These are phyloP conservation scores for Brachyptera risi DNA, from an alignment of 2,888 invertebrate species.

Conservation along the genomic window DNA sequence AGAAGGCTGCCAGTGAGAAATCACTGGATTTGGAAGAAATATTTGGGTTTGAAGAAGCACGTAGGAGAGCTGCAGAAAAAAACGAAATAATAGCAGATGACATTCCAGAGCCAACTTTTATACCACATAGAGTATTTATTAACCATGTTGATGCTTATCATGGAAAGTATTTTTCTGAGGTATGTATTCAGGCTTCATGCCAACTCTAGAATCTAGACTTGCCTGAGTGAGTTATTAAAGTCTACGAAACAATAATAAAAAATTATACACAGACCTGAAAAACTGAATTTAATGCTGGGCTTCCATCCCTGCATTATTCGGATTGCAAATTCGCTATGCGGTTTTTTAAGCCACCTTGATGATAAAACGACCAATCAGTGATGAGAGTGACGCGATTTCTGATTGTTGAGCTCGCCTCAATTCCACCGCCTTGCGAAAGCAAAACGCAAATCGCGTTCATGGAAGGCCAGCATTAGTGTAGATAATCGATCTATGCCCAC, in stretches of 20 bases:
- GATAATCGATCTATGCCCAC: too few relatives aligned
- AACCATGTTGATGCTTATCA: constrained; percentile 60
- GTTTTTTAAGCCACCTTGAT: too few relatives aligned
- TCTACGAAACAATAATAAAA: not conserved
- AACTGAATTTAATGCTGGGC: too few relatives aligned
- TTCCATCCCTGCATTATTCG: too few relatives aligned
- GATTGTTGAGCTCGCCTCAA: too few relatives aligned
- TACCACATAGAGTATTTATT: constrained; percentile 54
- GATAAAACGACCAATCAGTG: too few relatives aligned
- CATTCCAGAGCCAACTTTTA: constrained; percentile 39
- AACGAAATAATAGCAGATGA: not conserved
- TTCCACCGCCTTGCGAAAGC: too few relatives aligned
- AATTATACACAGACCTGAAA: not conserved
- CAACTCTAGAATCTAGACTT: too few relatives aligned
- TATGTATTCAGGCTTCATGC: constrained; percentile 37
- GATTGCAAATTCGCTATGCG: too few relatives aligned
- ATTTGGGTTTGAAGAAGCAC: constrained; percentile 28
- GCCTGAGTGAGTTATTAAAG: not conserved
- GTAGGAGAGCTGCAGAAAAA: constrained; percentile 12
- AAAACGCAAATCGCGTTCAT: too few relatives aligned
- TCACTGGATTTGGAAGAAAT: constrained; percentile 26
- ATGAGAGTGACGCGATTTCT: too few relatives aligned
- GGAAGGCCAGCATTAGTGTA: too few relatives aligned
- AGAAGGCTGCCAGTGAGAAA: constrained; percentile 6
- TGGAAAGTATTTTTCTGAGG: constrained; percentile 49